A percentile compares a stretch with the other conserved stretches of the same genome.
Conservation (phyloP, 92 coral and sea anemone genomes). For the Siderastrea radians region DNA sequence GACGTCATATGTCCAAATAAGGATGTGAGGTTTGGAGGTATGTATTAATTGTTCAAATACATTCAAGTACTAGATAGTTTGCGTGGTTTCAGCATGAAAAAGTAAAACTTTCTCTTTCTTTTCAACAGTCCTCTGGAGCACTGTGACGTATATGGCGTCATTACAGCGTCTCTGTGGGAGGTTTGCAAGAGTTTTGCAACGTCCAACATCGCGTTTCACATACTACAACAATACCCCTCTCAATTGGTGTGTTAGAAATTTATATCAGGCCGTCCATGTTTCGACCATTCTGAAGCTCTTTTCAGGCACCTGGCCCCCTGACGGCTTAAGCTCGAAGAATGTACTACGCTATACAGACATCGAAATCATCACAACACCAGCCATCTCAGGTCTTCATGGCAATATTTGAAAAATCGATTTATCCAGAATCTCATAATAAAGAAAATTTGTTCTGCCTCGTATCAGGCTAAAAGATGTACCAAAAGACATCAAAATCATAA, state of each 20-base stretch:
- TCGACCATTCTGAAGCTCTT: constrained; percentile 14
- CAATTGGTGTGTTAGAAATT: not conserved
- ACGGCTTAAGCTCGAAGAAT: not conserved
- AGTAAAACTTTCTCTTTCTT: constrained; percentile 4
- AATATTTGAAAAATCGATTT: no score
- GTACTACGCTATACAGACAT: no score
- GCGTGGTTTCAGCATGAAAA: not conserved
- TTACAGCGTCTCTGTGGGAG: constrained; percentile 15
- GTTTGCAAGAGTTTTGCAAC: constrained; percentile 32
- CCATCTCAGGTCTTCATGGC: no score
- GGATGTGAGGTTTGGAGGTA: no score
- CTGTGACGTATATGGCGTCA: constrained; percentile 15
- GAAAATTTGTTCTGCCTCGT: no score
- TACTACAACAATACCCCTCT: constrained; percentile 26
- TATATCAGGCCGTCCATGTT: constrained; percentile 19
- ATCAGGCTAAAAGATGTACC: no score
- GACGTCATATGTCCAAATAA: constrained; percentile 13
- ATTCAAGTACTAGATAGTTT: no score
- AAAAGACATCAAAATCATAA: no score
- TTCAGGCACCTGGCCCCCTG: constrained; percentile 30
- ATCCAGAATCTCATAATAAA: no score
- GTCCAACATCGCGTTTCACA: constrained; percentile 46
- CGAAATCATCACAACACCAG: no score
- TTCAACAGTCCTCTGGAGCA: not conserved
- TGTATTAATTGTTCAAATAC: no score